phyloP scores from a whole-genome alignment of 1,140 invertebrate genomes.

The Brachionus manjavacas region DNA sequence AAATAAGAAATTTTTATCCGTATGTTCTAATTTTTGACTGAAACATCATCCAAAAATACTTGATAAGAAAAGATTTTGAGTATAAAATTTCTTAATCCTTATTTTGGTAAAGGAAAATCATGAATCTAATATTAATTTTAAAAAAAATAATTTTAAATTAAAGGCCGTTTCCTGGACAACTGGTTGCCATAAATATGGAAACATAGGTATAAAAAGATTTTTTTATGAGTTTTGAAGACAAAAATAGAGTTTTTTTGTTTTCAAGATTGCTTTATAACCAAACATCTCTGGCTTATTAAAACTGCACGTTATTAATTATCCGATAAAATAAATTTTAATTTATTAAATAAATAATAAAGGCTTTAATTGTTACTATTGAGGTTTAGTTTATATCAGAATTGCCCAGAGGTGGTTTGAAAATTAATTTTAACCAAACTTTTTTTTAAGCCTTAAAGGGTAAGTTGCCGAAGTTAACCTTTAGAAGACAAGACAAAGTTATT shows the following conservation, averaged over 20 bases:
- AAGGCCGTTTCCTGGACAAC: conserved; percentile 41
- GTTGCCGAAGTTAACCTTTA: background rate
- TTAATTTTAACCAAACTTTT: background rate
- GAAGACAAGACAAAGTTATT: background rate
- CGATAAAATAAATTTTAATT: background rate
- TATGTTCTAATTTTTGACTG: too few species aligned
- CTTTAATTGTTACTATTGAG: background rate
- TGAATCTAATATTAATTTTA: background rate
- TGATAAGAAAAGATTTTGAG: too few species aligned
- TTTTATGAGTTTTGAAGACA: background rate
- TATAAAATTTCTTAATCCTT: too few species aligned
- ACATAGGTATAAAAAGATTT: conserved; percentile 1
- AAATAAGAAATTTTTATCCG: too few species aligned
- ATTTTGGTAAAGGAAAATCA: too few species aligned
- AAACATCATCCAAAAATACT: too few species aligned
- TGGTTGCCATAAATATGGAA: conserved; percentile 41
- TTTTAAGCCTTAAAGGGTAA: conserved; percentile 23
- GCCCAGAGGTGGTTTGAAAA: background rate
- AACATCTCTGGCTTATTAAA: background rate
- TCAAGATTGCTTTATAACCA: background rate
- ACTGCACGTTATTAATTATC: background rate
- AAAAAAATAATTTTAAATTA: background rate
- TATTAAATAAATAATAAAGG: background rate
- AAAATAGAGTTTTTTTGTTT: background rate
- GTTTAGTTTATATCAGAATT: background rate